Percentiles rank a stretch among this genome's conserved stretches.
phyloP scores from a whole-genome alignment of 2,113 vertebrate genomes.

The Rhinoderma darwinii region DNA sequence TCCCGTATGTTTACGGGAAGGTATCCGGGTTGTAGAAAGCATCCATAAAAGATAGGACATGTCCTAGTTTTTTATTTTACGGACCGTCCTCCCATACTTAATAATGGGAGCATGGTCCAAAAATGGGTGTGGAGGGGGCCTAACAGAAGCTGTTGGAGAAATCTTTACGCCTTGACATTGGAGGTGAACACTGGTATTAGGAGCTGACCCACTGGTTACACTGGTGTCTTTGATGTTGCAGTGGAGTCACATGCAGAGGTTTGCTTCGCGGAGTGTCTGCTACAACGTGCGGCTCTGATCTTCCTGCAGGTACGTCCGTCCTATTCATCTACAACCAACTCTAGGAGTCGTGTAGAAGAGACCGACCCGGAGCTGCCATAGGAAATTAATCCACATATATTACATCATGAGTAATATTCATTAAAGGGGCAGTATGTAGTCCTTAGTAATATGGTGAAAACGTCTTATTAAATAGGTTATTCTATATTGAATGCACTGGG shows the following conservation, averaged over 20 bases:
- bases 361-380: background rate
- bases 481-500: no score
- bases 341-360: background rate
- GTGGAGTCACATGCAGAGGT: slow-evolving; percentile 81
- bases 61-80: no score
- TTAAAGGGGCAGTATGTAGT: background rate
- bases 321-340: background rate
- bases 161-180: no score
- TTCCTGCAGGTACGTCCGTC: slow-evolving; percentile 75
- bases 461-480: no score
- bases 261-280: slow-evolving; percentile 82
- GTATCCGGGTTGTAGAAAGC: no score
- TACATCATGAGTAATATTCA: background rate
- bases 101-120: no score
- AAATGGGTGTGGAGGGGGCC: no score
- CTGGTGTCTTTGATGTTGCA: slow-evolving; percentile 57
- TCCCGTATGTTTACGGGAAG: no score
- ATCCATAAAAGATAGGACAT: no score
- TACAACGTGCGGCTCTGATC: slow-evolving; percentile 82
- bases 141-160: no score
- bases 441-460: no score
- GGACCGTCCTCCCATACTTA: no score
- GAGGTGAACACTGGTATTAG: background rate
- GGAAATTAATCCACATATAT: background rate
- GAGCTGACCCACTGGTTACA: background rate